Conservation (phyloP, 2,797 vertebrate genomes). For the Mionectes olivaceus region DNA sequence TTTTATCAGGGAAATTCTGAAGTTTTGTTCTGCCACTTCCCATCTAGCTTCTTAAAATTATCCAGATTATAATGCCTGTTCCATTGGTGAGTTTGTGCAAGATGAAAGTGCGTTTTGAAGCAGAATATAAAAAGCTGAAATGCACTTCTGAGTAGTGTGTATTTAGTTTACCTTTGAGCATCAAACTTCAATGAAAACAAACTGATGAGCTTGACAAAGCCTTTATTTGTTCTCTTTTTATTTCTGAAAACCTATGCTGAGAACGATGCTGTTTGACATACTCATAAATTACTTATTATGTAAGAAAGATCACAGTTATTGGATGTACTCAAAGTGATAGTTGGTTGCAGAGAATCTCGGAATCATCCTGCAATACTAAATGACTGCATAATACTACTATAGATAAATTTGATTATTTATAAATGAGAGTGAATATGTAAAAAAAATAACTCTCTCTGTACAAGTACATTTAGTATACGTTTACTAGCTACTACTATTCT, state of each 20-base stretch:
- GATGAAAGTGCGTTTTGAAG: conserved; percentile 46
- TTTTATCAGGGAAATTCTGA: neutral
- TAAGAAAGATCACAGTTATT: neutral
- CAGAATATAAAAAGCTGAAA: neutral
- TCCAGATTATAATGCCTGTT: neutral
- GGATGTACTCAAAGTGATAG: neutral
- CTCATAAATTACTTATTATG: neutral
- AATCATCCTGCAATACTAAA: neutral
- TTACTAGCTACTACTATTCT: neutral
- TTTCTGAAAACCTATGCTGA: neutral
- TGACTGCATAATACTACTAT: neutral
- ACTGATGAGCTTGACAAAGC: neutral
- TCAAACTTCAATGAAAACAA: conserved; percentile 14
- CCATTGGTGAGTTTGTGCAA: neutral
- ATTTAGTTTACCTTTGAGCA: neutral
- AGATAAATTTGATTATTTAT: neutral
- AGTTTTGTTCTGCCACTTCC: neutral
- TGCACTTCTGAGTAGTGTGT: neutral
- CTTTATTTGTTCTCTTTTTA: neutral
- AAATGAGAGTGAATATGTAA: neutral
- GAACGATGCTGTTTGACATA: neutral
- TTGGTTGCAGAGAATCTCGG: neutral
- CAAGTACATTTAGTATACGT: neutral
- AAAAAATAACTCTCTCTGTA: neutral
- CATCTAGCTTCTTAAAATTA: neutral